phyloP scores from a whole-genome alignment of 1,140 invertebrate genomes.

The Camponotus floridanus region DNA sequence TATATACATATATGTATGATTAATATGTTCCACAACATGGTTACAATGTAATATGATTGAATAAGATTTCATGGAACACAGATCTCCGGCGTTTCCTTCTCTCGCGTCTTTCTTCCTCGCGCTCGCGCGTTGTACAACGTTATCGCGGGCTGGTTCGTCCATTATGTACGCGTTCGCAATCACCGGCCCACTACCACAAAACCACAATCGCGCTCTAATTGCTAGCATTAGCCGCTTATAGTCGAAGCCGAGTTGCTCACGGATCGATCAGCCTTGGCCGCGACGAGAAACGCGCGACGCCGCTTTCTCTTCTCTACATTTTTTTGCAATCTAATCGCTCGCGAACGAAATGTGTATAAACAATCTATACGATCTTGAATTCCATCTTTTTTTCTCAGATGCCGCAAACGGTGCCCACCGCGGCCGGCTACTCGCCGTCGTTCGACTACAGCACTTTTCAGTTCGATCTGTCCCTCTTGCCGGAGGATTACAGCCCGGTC shows the following conservation, averaged over 20 bases:
- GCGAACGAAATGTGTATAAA: not conserved
- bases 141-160: constrained; percentile 10
- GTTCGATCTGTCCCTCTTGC: constrained; percentile 92
- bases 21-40: not conserved
- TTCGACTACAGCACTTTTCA: constrained; percentile 89
- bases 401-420: constrained; percentile 93
- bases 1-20: not conserved
- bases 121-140: not conserved
- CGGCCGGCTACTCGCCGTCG: constrained; percentile 89
- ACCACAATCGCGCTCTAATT: constrained; percentile 53
- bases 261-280: constrained; percentile 48
- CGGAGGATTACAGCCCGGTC: constrained; percentile 86
- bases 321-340: constrained; percentile 28
- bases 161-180: constrained; percentile 1
- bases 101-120: not conserved
- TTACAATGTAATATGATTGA: not conserved
- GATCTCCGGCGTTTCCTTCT: not conserved
- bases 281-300: constrained; percentile 25
- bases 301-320: constrained; percentile 40
- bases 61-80: not conserved
- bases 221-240: constrained; percentile 16
- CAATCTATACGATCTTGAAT: constrained; percentile 19
- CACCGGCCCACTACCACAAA: not conserved
- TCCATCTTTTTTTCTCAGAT: constrained; percentile 88
- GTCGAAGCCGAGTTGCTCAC: constrained; percentile 13